Base-by-base conservation (phyloP, 2,888 invertebrate species). In the Bunonema sp. region DNA sequence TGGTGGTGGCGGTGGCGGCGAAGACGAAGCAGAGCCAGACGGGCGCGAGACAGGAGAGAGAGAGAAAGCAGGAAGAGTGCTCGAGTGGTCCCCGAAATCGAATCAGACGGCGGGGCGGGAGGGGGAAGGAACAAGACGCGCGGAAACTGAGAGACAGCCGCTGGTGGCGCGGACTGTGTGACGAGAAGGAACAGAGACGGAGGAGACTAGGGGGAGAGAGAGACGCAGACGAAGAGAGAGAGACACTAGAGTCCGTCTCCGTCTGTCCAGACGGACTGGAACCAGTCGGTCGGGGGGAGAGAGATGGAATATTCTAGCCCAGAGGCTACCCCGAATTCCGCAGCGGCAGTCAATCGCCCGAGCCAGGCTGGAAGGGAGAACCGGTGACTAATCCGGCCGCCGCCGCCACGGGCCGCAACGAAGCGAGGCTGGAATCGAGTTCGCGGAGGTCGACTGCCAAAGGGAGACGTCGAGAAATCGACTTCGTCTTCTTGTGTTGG, bases 21-120 rank as follows among this genome's bases (percentile, higher is more conserved):
- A 26, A 35, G 35, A 35, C 28, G 35, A 35, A 28, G 28, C 35
- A 35, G 24, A 20, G 34, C 7, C 23, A 28, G 16, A 24, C 28
- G 19, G 15, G 23, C 22, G 19, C 28, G n/a, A 16, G 32, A 7
- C 10, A 15, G 32, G 32, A 32, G 16, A 23, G 34, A 26, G 26
- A 26, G 26, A 26, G 26, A 26, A 12, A 26, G 7, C 12, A 8
- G 12, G 26, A 12, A 12, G 26, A 26, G 26, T 7, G 12, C 7
- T 26, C 7, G 12, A 26, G 8, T 12, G 7, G 12, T 26, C 8
- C 26, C 12, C 8, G 12, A 26, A 8, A 26, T 12, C 12, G 12
- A 12, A 26, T 26, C 26, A 26, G 7, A 8, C 26, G 20, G 28
- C 19, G 20, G 12, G 18, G 36, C 12, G 20, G 18, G 16, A 7